Base-by-base conservation (phyloP, 2,888 invertebrate genomes). In the Pseudolycoriella hygida region DNA sequence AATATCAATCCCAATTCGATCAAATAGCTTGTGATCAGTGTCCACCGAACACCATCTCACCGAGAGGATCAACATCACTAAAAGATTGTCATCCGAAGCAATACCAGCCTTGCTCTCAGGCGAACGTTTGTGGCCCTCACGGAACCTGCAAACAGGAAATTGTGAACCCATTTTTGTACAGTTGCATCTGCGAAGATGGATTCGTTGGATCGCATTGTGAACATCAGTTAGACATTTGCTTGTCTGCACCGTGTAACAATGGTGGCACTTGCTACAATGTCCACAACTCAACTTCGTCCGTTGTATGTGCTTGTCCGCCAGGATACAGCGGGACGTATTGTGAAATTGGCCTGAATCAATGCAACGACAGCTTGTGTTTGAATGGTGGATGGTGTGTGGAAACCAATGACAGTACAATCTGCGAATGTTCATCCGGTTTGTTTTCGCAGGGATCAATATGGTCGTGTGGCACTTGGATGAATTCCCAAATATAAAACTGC, bases 1-100 rank as follows among this genome's bases (percentile, higher is more conserved):
- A 66, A 44, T 79, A 74, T 56, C 80, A 80, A 57, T 61, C 71
- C 2, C 51, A 60, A 12, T 72, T 71, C 52, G 78, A 77, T 3
- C 68, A 72, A 54, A 58, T 64, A 2, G 59, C 63, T 2, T 80
- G 79, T 54, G 53, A 69, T 3, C 56, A 64, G 5, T 80, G 79
- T 58, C 76, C 77, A 1, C 51, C 55, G 15, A 69, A 71, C 56
- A 49, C 49, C 20, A 58, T 47, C 71, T 72, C 38, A 72, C 74
- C 15, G 47, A 57, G 62, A 18, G 66, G 64, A n/a, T 58, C 72
- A 47, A 57, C 55, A 45, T 51, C 56, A 50, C 44, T 67, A 54
- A 51, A 57, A 51, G 57, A 64, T 50, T 67, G 77, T 61, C 51
- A 68, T 17, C 62, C 64, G 20, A 68, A 70, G 43, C 61, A 67